A percentile compares a stretch with the other conserved stretches of the same genome.
Conservation (phyloP, 1,140 invertebrate genomes). For the Palaemon carinicauda region DNA sequence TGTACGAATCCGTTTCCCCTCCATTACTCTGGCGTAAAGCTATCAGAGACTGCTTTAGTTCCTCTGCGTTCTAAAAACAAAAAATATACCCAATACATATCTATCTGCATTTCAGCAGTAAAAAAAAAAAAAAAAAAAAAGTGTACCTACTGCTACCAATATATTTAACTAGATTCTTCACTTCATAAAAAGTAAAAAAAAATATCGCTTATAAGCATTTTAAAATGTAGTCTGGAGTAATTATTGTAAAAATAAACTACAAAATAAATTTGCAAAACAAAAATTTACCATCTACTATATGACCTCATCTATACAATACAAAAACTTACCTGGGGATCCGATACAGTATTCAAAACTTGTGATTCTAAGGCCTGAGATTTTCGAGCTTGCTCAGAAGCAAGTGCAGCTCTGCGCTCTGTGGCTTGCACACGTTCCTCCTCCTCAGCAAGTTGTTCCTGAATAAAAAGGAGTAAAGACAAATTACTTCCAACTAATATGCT, state of each 20-base stretch:
- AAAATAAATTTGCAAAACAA: not conserved
- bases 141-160: too few relatives aligned
- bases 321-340: slow-evolving; percentile 39
- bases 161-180: not conserved
- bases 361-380: slow-evolving; percentile 53
- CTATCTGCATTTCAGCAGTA: too few relatives aligned
- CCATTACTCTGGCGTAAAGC: slow-evolving; percentile 21
- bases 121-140: not conserved
- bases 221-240: not conserved
- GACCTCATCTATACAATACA: not conserved
- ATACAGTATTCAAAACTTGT: slow-evolving; percentile 43
- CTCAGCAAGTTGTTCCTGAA: slow-evolving; percentile 46
- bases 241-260: not conserved
- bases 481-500: not conserved
- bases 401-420: slow-evolving; percentile 42
- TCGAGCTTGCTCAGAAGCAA: slow-evolving; percentile 43
- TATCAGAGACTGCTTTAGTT: slow-evolving; percentile 35
- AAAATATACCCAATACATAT: too few relatives aligned
- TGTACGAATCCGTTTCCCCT: slow-evolving; percentile 35
- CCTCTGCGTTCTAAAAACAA: slow-evolving; percentile 37
- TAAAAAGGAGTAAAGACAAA: not conserved
- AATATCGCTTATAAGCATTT: not conserved
- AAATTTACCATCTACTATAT: too few relatives aligned
- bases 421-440: slow-evolving; percentile 53
- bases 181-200: not conserved